Conservation (phyloP, 2,113 vertebrate species). For the Equus quagga region DNA sequence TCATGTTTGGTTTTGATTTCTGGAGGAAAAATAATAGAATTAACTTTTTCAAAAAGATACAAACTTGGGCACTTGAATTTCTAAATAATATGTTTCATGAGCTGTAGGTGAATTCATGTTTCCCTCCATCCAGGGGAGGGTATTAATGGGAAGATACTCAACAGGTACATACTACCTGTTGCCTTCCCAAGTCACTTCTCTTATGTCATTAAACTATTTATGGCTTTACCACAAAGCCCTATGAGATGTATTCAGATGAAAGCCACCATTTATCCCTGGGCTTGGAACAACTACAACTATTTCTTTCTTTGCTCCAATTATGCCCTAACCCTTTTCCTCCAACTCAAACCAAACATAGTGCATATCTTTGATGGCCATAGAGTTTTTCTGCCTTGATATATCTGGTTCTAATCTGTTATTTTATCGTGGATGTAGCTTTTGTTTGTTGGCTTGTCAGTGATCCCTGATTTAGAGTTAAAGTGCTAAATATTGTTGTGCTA, state of each 20-base stretch:
- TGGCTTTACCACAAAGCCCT: not conserved
- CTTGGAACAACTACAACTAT: not conserved
- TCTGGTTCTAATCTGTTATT: not conserved
- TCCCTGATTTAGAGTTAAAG: not conserved
- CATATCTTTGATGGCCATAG: not conserved
- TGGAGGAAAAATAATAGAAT: not conserved
- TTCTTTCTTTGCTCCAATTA: not conserved
- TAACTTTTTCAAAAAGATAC: not conserved
- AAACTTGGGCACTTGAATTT: not conserved
- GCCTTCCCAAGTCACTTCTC: not conserved
- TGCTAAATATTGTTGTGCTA: not conserved
- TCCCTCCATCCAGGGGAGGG: not conserved
- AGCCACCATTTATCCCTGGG: not conserved
- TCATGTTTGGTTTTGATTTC: not conserved
- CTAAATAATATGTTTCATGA: not conserved
- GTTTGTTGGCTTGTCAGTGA: not conserved
- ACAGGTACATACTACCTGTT: not conserved
- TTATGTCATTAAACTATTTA: not conserved
- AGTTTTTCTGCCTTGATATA: not conserved
- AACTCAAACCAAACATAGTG: not conserved
- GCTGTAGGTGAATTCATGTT: not conserved
- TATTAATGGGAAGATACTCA: not conserved
- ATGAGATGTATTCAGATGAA: not conserved
- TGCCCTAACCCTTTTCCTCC: not conserved
- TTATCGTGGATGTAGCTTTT: not conserved